phyloP scores from a whole-genome alignment of 92 coral and sea anemone genomes.

The Epizoanthus fatuus region DNA sequence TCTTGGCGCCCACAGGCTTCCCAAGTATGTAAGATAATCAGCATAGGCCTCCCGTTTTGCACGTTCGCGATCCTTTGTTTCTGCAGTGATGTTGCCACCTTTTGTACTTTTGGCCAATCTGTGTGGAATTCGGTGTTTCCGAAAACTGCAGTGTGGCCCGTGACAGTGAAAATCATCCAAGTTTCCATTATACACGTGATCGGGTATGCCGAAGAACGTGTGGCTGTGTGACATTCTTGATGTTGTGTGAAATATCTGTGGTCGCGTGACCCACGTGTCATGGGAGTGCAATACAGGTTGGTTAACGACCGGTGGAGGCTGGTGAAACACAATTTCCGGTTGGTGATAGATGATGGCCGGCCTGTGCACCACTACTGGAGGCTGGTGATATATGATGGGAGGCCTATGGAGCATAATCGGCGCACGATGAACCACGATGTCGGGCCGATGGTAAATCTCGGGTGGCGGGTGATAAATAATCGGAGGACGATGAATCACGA shows the following conservation, averaged over 20 bases:
- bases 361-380: constrained; percentile 97
- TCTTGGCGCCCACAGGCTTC: constrained; percentile 72
- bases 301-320: constrained; percentile 96
- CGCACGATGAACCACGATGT: constrained; percentile 99
- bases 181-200: constrained; percentile 74
- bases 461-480: constrained; percentile 99
- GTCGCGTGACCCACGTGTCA: constrained; percentile 93
- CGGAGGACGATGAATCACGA: constrained; percentile 98
- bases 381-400: constrained; percentile 97
- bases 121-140: constrained; percentile 84
- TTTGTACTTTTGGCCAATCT: constrained; percentile 9
- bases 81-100: constrained; percentile 38
- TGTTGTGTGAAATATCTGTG: constrained; percentile 80
- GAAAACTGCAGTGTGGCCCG: constrained; percentile 74
- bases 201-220: constrained; percentile 88
- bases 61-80: constrained; percentile 38
- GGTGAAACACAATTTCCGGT: constrained; percentile 97
- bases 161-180: constrained; percentile 61
- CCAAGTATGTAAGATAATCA: constrained; percentile 68
- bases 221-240: constrained; percentile 80
- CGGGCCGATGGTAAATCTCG: constrained; percentile 98
- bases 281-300: constrained; percentile 98
- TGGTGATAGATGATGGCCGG: constrained; percentile 99
- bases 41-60: constrained; percentile 77
- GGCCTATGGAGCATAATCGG: constrained; percentile 97